Evolutionary conservation across 1,140 invertebrate species (phyloP).

Genomic region (Leptopilina boulardi): DNA sequence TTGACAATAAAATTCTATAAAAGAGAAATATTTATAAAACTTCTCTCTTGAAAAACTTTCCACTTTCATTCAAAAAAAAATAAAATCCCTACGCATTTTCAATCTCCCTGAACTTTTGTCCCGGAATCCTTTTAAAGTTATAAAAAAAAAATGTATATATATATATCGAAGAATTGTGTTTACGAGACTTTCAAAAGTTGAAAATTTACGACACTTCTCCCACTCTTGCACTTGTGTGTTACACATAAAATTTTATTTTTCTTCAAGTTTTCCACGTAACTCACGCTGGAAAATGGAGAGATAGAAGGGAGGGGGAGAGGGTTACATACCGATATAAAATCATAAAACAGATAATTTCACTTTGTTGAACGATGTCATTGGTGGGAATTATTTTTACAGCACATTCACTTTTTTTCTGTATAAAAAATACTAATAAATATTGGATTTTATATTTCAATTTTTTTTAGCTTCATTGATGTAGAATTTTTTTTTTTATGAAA

Average conservation of each 20-base stretch:
- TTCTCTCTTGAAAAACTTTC: too few species aligned
- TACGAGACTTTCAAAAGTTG: constrained; percentile 67
- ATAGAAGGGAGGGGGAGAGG: not conserved
- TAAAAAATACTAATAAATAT: not conserved
- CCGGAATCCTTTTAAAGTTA: constrained; percentile 7
- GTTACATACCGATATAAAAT: constrained; percentile 24
- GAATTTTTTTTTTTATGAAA: too few species aligned
- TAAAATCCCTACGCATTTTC: constrained; percentile 4
- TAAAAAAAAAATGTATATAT: too few species aligned
- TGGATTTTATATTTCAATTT: not conserved
- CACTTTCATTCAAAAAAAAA: not conserved
- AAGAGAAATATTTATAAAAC: too few species aligned
- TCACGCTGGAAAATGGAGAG: not conserved
- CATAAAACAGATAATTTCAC: constrained; percentile 34
- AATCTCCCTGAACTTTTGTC: constrained; percentile 20
- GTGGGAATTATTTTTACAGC: not conserved
- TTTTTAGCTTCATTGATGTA: not conserved
- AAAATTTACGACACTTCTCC: constrained; percentile 62
- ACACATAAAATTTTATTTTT: constrained; percentile 63
- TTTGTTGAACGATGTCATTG: not conserved
- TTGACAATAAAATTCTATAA: too few species aligned
- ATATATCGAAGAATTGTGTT: constrained; percentile 41
- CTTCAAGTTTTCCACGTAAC: constrained; percentile 59
- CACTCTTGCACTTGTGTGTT: constrained; percentile 50
- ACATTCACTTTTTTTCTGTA: not conserved